Conservation (phyloP, 2,888 invertebrate genomes). For the Thereva unica region DNA sequence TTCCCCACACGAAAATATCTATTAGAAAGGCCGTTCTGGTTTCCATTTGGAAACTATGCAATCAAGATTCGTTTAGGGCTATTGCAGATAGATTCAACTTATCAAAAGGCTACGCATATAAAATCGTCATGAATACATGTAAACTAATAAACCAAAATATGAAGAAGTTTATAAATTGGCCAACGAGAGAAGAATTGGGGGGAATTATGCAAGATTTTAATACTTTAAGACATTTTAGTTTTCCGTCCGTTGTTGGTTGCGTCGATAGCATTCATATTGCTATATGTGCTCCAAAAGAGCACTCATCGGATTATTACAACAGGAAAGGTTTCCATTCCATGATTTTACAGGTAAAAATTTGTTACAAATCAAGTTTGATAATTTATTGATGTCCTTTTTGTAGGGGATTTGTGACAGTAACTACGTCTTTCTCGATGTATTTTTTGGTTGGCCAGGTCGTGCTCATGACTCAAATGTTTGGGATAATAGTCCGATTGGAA, state of each 20-base stretch:
- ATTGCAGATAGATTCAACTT: too few species aligned
- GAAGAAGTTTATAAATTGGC: too few species aligned
- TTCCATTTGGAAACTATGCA: too few species aligned
- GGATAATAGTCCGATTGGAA: neutral
- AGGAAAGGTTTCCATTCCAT: neutral
- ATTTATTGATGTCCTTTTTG: neutral
- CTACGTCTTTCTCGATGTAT: neutral
- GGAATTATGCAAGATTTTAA: neutral
- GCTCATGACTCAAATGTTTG: neutral
- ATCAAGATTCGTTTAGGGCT: too few species aligned
- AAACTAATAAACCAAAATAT: too few species aligned
- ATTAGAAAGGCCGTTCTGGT: too few species aligned
- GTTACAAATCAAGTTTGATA: too few species aligned
- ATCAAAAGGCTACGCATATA: too few species aligned
- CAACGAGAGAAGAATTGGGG: neutral
- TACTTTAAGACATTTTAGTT: neutral
- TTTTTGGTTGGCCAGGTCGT: constrained; percentile 14
- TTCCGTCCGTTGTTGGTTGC: neutral
- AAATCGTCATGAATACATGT: too few species aligned
- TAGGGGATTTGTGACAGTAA: constrained; percentile 12
- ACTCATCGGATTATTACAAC: constrained; percentile 1
- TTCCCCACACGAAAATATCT: too few species aligned
- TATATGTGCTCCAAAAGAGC: neutral
- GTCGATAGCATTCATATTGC: neutral
- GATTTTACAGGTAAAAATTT: neutral